A percentile compares a stretch with the other conserved stretches of the same genome.
phyloP scores from a whole-genome alignment of 2,113 vertebrate genomes.

The Cinclus mexicanus region DNA sequence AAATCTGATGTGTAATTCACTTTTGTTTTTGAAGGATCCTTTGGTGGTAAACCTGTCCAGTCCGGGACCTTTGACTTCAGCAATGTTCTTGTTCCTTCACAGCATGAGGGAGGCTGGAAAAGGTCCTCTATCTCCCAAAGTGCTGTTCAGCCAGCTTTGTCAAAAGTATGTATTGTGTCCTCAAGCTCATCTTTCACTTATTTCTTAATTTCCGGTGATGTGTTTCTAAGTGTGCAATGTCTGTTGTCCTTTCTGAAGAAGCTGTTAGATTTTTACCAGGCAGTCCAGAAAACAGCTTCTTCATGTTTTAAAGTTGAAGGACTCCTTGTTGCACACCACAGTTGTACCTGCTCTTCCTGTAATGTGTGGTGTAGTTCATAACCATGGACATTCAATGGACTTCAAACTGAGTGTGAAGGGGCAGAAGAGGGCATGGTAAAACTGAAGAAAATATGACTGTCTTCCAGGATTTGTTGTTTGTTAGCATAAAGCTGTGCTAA shows the following conservation, averaged over 20 bases:
- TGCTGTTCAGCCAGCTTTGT: conserved; percentile 96
- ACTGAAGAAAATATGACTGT: background rate
- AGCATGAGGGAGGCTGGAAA: conserved; percentile 92
- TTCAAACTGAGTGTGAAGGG: background rate
- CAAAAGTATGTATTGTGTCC: conserved; percentile 85
- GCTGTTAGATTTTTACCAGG: background rate
- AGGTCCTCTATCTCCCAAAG: conserved; percentile 90
- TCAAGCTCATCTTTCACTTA: background rate
- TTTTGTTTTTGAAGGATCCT: conserved; percentile 79
- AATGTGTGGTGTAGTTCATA: background rate
- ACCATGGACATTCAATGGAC: background rate
- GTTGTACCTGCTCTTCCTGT: background rate
- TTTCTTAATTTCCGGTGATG: background rate
- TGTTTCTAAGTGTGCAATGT: background rate
- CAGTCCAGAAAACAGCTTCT: background rate
- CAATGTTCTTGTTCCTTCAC: conserved; percentile 95
- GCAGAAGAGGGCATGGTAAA: background rate
- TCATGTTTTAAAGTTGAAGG: background rate
- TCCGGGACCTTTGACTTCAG: conserved; percentile 92
- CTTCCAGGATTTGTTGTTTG: background rate
- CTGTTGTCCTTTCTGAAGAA: background rate
- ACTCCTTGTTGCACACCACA: background rate
- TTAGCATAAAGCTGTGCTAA: background rate
- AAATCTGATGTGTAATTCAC: conserved; percentile 44
- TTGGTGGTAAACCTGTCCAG: conserved; percentile 85